These are phyloP conservation scores for Aleiodes sp. DNA, from an alignment of 1,140 invertebrate species.

Conservation along the genomic window DNA sequence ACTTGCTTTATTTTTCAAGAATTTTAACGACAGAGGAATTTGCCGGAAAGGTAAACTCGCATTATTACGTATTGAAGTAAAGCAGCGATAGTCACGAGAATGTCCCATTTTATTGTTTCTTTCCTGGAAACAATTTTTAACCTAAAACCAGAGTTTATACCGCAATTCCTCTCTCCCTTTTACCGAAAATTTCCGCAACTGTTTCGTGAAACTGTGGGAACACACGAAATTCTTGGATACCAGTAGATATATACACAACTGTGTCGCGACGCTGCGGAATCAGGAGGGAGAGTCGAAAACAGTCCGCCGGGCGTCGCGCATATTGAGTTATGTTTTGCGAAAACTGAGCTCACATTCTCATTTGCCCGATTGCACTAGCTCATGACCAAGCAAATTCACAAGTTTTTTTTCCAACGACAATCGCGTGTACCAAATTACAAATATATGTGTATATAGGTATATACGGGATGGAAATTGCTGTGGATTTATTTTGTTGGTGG, in stretches of 20 bases:
- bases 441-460: background rate
- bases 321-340: slow-evolving; percentile 32
- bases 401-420: background rate
- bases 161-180: no score
- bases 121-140: no score
- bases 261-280: background rate
- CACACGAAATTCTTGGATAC: no score
- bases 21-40: background rate
- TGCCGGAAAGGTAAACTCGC: background rate
- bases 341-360: slow-evolving; percentile 19
- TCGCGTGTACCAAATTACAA: slow-evolving; percentile 24
- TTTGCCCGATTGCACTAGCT: slow-evolving; percentile 24
- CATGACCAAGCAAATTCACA: slow-evolving; percentile 16
- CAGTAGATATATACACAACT: background rate
- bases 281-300: background rate
- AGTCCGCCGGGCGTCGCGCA: slow-evolving; percentile 10
- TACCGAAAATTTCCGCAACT: no score
- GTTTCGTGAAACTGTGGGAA: no score
- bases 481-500: no score
- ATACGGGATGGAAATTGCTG: no score
- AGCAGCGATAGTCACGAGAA: background rate
- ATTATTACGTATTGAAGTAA: background rate
- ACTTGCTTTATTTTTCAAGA: background rate
- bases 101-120: background rate
- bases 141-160: no score